Evolutionary conservation across 2,113 vertebrate species (phyloP).

Genomic region (Raja brachyura): DNA sequence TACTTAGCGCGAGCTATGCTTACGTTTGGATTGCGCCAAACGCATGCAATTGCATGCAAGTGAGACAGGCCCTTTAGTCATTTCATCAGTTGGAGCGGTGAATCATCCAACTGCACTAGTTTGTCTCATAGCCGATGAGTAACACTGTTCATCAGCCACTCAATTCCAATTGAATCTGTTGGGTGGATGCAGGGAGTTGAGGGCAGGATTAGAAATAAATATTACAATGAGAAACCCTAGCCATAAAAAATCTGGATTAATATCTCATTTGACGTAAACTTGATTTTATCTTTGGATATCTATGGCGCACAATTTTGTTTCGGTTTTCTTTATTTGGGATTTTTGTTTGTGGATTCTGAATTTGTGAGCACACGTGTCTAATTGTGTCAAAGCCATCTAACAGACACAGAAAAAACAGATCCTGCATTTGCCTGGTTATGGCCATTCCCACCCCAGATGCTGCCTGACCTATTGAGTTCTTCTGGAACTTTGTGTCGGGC

Average conservation of each 20-base stretch:
- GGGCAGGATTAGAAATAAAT: background rate
- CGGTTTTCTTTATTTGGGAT: background rate
- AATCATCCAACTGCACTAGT: background rate
- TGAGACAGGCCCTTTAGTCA: too few relatives aligned
- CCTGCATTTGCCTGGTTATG: too few relatives aligned
- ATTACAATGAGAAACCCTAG: background rate
- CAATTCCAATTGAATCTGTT: background rate
- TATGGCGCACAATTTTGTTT: background rate
- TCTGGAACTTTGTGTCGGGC: too few relatives aligned
- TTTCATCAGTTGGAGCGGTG: background rate
- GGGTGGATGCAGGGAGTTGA: background rate
- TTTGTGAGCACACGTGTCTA: background rate
- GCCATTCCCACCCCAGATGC: too few relatives aligned
- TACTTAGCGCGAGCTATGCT: too few relatives aligned
- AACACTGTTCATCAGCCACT: background rate
- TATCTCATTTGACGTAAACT: background rate
- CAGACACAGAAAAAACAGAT: background rate
- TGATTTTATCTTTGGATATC: background rate
- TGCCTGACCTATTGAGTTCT: too few relatives aligned
- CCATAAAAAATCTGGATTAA: too few relatives aligned
- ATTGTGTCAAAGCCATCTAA: too few relatives aligned
- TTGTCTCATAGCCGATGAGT: background rate
- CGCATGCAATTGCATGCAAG: too few relatives aligned
- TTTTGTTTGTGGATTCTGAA: background rate
- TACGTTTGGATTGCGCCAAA: too few relatives aligned